Conservation (phyloP, 2,888 invertebrate species). For the Apantesis nais region DNA sequence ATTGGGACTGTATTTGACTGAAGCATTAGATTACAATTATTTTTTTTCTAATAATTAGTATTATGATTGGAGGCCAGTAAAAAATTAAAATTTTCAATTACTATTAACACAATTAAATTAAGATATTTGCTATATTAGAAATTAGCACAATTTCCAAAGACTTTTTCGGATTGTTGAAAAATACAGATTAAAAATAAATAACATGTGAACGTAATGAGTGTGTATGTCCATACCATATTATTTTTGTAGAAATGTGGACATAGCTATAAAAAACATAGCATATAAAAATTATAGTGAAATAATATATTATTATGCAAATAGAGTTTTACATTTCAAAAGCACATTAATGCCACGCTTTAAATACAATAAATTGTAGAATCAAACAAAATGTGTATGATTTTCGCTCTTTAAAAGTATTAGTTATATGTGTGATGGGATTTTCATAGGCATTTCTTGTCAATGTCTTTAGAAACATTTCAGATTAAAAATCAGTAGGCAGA, state of each 20-base stretch:
- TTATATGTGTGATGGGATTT: background rate
- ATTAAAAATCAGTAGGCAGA: background rate
- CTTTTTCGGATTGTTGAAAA: background rate
- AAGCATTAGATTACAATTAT: background rate
- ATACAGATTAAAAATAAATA: background rate
- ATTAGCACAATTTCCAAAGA: background rate
- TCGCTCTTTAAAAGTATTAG: background rate
- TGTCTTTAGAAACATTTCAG: background rate
- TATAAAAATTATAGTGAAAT: background rate
- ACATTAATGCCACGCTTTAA: background rate
- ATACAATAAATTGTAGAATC: no score
- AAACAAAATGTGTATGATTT: no score
- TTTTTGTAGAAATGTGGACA: background rate
- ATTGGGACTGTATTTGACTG: background rate
- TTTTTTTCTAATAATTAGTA: background rate
- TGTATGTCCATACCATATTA: no score
- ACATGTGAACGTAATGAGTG: background rate
- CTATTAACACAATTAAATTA: background rate
- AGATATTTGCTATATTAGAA: background rate
- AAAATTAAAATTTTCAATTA: background rate
- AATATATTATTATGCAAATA: no score
- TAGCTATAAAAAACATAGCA: background rate
- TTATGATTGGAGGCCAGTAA: background rate
- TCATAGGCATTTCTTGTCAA: background rate
- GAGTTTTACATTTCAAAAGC: background rate